These are phyloP conservation scores for Anas platyrhynchos DNA, from an alignment of 2,113 vertebrate genomes.

Conservation along the genomic window DNA sequence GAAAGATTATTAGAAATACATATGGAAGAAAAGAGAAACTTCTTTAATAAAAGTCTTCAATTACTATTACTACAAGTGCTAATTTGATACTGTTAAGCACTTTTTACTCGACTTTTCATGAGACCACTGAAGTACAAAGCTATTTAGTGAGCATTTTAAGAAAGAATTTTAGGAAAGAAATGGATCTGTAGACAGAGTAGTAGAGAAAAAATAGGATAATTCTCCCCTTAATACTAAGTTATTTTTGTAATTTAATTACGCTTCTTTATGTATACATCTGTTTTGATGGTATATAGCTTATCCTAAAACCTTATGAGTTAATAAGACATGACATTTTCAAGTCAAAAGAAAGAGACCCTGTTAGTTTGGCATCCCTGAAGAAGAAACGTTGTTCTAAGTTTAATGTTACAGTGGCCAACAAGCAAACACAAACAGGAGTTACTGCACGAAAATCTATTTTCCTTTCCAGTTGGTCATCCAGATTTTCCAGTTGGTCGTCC, in stretches of 20 bases:
- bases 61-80: neutral
- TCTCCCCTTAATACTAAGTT: neutral
- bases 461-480: neutral
- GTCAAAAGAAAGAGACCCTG: neutral
- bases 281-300: neutral
- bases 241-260: neutral
- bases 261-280: neutral
- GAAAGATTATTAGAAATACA: neutral
- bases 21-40: neutral
- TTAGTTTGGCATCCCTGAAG: neutral
- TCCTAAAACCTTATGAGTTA: neutral
- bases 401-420: too few species aligned
- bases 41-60: neutral
- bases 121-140: neutral
- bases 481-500: neutral
- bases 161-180: neutral
- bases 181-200: neutral
- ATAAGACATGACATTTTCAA: neutral
- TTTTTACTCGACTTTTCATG: neutral
- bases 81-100: neutral
- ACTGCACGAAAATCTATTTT: neutral
- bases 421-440: neutral
- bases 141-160: neutral
- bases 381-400: fast-evolving
- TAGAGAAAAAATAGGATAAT: neutral